Percentiles rank a stretch among this genome's conserved stretches.
These are phyloP conservation scores for Leptobrachium leishanense DNA, from an alignment of 2,113 vertebrate genomes.

Conservation along the genomic window DNA sequence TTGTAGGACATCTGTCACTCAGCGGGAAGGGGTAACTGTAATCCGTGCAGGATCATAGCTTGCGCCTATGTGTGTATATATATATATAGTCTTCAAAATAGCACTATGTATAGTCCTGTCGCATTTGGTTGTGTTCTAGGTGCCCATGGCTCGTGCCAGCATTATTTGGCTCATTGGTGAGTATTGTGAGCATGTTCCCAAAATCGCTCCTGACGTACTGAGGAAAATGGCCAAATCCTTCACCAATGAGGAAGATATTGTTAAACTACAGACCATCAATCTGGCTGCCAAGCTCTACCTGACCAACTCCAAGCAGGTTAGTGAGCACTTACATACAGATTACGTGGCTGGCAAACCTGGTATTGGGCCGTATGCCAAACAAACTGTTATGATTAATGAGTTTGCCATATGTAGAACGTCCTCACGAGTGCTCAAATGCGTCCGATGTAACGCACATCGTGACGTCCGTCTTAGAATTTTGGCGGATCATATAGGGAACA, in stretches of 20 bases:
- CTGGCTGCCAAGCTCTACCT: constrained; percentile 95
- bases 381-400: too few species aligned
- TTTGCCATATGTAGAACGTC: too few species aligned
- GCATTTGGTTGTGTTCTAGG: constrained; percentile 62
- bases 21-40: not conserved
- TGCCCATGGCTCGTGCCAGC: constrained; percentile 96
- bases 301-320: constrained; percentile 90
- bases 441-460: too few species aligned
- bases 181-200: constrained; percentile 95
- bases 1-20: too few species aligned
- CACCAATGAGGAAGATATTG: constrained; percentile 93
- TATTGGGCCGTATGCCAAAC: too few species aligned
- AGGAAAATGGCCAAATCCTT: constrained; percentile 98
- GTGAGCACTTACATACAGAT: not conserved
- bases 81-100: too few species aligned
- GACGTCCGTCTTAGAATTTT: too few species aligned
- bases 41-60: not conserved
- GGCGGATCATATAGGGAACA: too few species aligned
- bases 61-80: too few species aligned
- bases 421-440: too few species aligned
- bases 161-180: constrained; percentile 97
- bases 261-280: constrained; percentile 95
- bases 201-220: constrained; percentile 90
- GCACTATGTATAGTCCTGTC: too few species aligned
- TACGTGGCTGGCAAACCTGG: too few species aligned